phyloP scores from a whole-genome alignment of 2,797 vertebrate genomes.

The Smutsia gigantea region DNA sequence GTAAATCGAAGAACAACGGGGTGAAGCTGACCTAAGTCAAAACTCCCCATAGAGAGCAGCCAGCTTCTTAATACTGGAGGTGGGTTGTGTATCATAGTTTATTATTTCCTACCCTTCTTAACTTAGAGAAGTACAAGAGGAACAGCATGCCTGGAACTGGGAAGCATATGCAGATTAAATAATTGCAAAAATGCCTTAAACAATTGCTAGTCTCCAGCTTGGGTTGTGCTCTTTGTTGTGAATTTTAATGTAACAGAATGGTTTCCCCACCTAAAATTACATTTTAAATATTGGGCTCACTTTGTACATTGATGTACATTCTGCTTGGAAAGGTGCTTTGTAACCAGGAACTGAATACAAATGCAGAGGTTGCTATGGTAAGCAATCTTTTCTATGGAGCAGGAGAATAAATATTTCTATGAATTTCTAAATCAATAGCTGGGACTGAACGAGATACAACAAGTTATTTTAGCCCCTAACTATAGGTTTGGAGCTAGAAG shows the following conservation, averaged over 20 bases:
- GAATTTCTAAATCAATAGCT: conserved; percentile 74
- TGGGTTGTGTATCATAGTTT: conserved; percentile 44
- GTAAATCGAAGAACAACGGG: not conserved
- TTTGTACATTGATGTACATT: conserved; percentile 13
- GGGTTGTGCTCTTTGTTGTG: conserved; percentile 51
- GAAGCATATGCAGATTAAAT: conserved; percentile 34
- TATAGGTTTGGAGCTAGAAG: conserved; percentile 61
- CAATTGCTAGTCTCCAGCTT: conserved; percentile 3
- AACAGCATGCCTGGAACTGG: conserved; percentile 50
- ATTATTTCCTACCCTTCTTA: not conserved
- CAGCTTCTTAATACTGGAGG: not conserved
- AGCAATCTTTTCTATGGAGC: conserved; percentile 69
- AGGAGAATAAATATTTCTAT: conserved; percentile 72
- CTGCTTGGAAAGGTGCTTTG: conserved; percentile 70
- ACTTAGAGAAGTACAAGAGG: conserved; percentile 58
- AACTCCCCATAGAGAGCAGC: not conserved
- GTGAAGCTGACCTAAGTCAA: conserved; percentile 23
- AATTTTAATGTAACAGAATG: conserved; percentile 36
- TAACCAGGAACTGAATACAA: conserved; percentile 68
- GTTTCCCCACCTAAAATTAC: not conserved
- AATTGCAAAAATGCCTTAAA: conserved; percentile 42
- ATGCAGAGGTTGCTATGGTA: conserved; percentile 79
- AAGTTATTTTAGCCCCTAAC: conserved; percentile 65
- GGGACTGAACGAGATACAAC: conserved; percentile 43
- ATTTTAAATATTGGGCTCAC: conserved; percentile 44